Percentiles rank a stretch among this genome's conserved stretches.
These are phyloP conservation scores for Meandrusa payeni DNA, from an alignment of 2,888 invertebrate genomes.

Conservation along the genomic window DNA sequence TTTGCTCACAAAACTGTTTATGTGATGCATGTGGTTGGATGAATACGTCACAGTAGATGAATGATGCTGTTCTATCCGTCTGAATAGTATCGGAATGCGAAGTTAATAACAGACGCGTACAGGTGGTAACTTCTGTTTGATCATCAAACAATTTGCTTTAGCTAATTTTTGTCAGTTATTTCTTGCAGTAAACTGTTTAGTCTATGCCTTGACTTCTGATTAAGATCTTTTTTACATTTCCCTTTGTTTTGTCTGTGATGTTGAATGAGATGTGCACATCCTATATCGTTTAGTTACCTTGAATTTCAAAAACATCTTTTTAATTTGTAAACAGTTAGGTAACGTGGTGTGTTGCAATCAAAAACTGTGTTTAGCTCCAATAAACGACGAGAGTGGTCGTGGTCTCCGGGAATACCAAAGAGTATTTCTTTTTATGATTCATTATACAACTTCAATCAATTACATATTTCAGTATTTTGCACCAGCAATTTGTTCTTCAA, in stretches of 20 bases:
- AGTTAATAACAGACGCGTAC: not conserved
- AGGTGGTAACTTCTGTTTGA: conserved; percentile 15
- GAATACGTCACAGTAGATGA: conserved; percentile 5
- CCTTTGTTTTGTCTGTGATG: conserved; percentile 16
- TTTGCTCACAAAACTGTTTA: too few relatives aligned
- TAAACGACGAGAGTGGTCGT: too few relatives aligned
- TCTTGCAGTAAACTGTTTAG: conserved; percentile 18
- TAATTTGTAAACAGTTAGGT: too few relatives aligned
- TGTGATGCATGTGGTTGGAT: too few relatives aligned
- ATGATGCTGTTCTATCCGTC: not conserved
- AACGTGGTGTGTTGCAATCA: too few relatives aligned
- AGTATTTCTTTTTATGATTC: too few relatives aligned
- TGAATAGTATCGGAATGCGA: conserved; percentile 3
- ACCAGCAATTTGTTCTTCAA: too few relatives aligned
- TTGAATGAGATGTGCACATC: conserved; percentile 5
- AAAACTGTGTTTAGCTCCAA: too few relatives aligned
- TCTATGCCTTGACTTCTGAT: conserved; percentile 9
- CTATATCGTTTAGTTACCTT: not conserved
- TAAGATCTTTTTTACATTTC: conserved; percentile 12
- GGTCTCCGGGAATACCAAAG: too few relatives aligned
- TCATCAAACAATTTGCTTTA: conserved; percentile 4
- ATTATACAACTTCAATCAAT: too few relatives aligned
- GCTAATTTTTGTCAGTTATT: conserved; percentile 6
- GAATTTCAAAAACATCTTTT: too few relatives aligned
- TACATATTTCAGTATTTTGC: too few relatives aligned